Evolutionary conservation across 2,113 vertebrate genomes (phyloP).

Genomic region (Cephalopholis sonnerati): DNA sequence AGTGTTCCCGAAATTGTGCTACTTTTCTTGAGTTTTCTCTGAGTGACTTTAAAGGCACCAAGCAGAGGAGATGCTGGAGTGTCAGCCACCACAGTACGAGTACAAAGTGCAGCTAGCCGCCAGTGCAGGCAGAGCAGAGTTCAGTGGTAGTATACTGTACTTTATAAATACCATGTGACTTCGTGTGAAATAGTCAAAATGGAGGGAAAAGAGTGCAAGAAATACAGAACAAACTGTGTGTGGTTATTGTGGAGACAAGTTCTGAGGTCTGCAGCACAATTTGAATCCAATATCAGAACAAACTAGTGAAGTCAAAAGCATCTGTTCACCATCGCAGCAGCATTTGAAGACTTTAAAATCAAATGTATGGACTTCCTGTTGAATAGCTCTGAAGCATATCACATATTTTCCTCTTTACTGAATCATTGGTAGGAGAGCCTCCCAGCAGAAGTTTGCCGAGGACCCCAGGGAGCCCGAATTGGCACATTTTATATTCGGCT

Average conservation of each 20-base stretch:
- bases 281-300: constrained; percentile 20
- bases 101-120: not conserved
- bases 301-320: not conserved
- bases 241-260: not conserved
- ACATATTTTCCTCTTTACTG: constrained; percentile 37
- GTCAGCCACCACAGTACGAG: not conserved
- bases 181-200: not conserved
- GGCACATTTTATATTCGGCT: constrained; percentile 57
- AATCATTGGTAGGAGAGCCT: constrained; percentile 46
- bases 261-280: constrained; percentile 10
- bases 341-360: constrained; percentile 32
- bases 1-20: not conserved
- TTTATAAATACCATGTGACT: not conserved
- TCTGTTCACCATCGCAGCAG: constrained; percentile 9
- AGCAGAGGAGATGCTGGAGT: not conserved
- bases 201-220: not conserved
- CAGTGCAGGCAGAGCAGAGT: not conserved
- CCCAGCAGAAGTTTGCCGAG: constrained; percentile 46
- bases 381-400: constrained; percentile 31
- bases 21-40: not conserved
- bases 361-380: constrained; percentile 11
- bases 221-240: not conserved
- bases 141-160: not conserved
- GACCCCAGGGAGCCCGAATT: constrained; percentile 53
- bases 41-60: not conserved